Conservation (phyloP, 2,888 invertebrate genomes). For the Macrophya annulata region DNA sequence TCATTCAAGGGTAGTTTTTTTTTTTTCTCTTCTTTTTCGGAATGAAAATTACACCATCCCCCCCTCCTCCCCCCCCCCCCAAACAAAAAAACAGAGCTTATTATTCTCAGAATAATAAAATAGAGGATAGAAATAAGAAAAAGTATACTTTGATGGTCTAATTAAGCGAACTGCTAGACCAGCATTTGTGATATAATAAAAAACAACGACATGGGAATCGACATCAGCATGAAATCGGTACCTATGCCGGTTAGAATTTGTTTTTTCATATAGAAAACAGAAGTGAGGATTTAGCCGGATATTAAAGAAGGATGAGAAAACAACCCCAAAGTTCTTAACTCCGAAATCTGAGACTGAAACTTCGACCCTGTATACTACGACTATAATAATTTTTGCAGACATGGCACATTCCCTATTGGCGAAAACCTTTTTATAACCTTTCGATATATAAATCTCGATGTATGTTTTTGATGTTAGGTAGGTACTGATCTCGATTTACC, state of each 20-base stretch:
- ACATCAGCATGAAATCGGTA: background rate
- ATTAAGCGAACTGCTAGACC: background rate
- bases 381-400: slow-evolving; percentile 5
- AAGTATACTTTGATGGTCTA: background rate
- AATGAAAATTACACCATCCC: background rate
- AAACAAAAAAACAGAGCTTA: background rate
- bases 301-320: slow-evolving; percentile 3
- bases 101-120: background rate
- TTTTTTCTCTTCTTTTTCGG: background rate
- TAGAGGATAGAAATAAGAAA: background rate
- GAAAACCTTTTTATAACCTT: background rate
- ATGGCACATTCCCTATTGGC: background rate
- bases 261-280: background rate
- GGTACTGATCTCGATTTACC: background rate
- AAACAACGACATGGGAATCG: background rate
- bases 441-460: background rate
- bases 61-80: no score
- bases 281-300: slow-evolving; percentile 1
- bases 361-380: background rate
- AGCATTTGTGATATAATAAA: background rate
- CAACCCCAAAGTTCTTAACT: background rate
- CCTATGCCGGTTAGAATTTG: slow-evolving; percentile 8
- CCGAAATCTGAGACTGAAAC: no score
- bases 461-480: background rate
- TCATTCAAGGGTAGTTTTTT: background rate